phyloP scores from a whole-genome alignment of 1,140 invertebrate genomes.

The Chrysomallon squamiferum region DNA sequence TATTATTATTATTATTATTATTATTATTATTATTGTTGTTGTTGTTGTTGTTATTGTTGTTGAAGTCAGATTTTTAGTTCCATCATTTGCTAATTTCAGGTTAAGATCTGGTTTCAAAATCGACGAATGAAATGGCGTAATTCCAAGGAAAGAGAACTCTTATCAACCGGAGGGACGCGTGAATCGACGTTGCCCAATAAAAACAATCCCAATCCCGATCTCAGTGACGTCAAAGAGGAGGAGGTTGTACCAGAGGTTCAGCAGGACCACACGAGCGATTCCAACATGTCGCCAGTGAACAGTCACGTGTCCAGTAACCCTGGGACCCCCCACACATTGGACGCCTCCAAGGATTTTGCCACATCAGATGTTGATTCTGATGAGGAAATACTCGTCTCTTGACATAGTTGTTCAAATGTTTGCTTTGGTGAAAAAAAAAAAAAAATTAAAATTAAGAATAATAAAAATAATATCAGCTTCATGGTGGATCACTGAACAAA shows the following conservation, averaged over 20 bases:
- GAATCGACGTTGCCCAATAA: conserved; percentile 96
- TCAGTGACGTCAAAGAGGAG: conserved; percentile 79
- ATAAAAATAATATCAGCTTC: too few species aligned
- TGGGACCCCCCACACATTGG: conserved; percentile 20
- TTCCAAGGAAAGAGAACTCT: conserved; percentile 92
- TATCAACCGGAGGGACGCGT: conserved; percentile 87
- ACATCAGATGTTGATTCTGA: conserved; percentile 36
- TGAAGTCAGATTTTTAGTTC: too few species aligned
- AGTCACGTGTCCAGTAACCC: conserved; percentile 31
- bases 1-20: too few species aligned
- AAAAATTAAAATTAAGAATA: too few species aligned
- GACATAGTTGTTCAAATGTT: conserved; percentile 8
- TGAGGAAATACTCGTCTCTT: conserved; percentile 55
- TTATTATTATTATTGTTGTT: too few species aligned
- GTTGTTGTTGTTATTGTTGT: too few species aligned
- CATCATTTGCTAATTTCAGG: conserved; percentile 48
- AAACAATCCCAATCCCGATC: conserved; percentile 94
- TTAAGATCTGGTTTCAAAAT: conserved; percentile 66
- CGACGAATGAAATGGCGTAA: conserved; percentile 75
- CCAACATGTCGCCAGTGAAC: conserved; percentile 16
- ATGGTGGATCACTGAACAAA: too few species aligned
- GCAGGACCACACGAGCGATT: conserved; percentile 18
- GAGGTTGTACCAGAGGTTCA: conserved; percentile 20
- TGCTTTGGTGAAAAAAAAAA: too few species aligned
- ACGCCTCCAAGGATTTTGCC: conserved; percentile 5